Conservation (phyloP, 2,888 invertebrate genomes). For the Argyresthia goedartella region DNA sequence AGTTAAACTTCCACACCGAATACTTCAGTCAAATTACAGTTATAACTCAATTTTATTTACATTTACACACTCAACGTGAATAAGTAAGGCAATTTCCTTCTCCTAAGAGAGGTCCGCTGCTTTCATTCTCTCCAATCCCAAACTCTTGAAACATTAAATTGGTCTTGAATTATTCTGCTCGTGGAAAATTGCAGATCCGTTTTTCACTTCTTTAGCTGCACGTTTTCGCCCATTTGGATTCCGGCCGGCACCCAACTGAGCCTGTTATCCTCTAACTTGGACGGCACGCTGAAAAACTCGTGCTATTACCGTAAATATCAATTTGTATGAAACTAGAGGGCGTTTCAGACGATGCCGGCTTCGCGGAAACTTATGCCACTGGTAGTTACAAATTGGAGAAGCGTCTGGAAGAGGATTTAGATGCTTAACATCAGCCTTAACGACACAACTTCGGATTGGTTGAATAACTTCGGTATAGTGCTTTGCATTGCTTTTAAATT, state of each 20-base stretch:
- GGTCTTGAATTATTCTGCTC: conserved; percentile 43
- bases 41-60: background rate
- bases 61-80: conserved; percentile 4
- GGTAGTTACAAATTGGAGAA: conserved; percentile 57
- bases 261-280: conserved; percentile 59
- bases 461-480: conserved; percentile 2
- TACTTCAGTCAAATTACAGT: background rate
- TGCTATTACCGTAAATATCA: conserved; percentile 70
- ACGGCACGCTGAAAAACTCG: conserved; percentile 60
- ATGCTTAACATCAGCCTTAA: conserved; percentile 37
- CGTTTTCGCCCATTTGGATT: conserved; percentile 57
- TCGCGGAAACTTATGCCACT: conserved; percentile 38
- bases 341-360: conserved; percentile 33
- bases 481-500: background rate
- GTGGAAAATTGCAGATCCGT: conserved; percentile 44
- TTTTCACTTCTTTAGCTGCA: conserved; percentile 50
- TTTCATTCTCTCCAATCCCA: conserved; percentile 3
- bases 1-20: no score
- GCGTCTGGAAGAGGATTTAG: conserved; percentile 44
- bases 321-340: conserved; percentile 67
- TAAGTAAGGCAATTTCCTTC: conserved; percentile 6
- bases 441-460: conserved; percentile 38
- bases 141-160: conserved; percentile 46
- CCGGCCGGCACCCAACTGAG: conserved; percentile 51
- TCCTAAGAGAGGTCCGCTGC: conserved; percentile 20